These are phyloP conservation scores for Pelmatolapia mariae DNA, from an alignment of 2,113 vertebrate genomes.

Conservation along the genomic window DNA sequence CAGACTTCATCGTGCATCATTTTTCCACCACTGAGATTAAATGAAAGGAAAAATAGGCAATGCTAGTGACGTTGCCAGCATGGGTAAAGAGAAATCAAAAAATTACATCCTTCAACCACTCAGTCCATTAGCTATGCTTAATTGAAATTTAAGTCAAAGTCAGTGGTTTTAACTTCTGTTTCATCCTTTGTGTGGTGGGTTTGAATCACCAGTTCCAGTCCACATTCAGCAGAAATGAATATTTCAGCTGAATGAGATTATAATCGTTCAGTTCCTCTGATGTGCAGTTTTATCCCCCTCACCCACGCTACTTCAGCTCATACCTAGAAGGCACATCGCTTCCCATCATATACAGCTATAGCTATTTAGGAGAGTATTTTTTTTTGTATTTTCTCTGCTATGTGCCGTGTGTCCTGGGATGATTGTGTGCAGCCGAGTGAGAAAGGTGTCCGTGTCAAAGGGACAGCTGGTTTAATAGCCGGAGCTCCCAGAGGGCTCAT, in stretches of 20 bases:
- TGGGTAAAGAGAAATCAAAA: neutral
- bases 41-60: neutral
- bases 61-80: neutral
- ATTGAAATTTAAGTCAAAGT: constrained; percentile 11
- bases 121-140: constrained; percentile 19
- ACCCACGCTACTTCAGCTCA: neutral
- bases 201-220: neutral
- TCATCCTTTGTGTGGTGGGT: neutral
- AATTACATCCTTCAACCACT: neutral
- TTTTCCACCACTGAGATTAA: constrained; percentile 28
- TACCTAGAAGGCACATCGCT: neutral
- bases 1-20: constrained; percentile 4
- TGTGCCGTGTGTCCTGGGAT: neutral
- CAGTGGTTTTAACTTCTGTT: neutral
- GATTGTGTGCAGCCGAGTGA: neutral
- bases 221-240: neutral
- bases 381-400: neutral
- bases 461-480: constrained; percentile 42
- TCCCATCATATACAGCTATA: neutral
- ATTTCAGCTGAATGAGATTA: neutral
- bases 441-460: neutral
- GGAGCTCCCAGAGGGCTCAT: neutral
- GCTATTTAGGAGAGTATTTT: neutral
- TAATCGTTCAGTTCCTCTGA: neutral
- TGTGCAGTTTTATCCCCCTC: neutral